phyloP scores from a whole-genome alignment of 1,140 invertebrate genomes.

The Dufourea novaeangliae region DNA sequence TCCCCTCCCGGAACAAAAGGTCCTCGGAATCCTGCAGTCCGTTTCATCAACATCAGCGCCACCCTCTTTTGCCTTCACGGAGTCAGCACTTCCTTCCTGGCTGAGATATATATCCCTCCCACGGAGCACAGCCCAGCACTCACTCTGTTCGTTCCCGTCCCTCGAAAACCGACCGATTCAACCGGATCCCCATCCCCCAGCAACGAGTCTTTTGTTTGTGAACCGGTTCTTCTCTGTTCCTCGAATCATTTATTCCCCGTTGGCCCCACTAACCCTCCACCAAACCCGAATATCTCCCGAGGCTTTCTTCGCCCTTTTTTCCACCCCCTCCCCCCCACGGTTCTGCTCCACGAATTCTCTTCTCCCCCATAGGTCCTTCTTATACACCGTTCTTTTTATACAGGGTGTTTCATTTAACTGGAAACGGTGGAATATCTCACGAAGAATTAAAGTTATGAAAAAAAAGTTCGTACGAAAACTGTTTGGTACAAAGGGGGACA shows the following conservation, averaged over 20 bases:
- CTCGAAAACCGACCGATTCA: conserved; percentile 38
- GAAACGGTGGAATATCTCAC: too few species aligned
- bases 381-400: conserved; percentile 30
- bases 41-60: conserved; percentile 36
- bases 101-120: conserved; percentile 32
- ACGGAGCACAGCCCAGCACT: conserved; percentile 17
- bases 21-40: conserved; percentile 31
- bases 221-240: conserved; percentile 73
- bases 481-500: too few species aligned
- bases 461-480: too few species aligned
- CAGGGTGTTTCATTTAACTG: too few species aligned
- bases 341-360: neutral
- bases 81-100: conserved; percentile 57
- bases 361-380: conserved; percentile 1
- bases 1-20: conserved; percentile 58
- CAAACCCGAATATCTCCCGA: conserved; percentile 10
- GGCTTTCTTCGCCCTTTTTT: conserved; percentile 46
- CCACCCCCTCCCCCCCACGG: conserved; percentile 7
- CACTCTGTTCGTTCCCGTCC: conserved; percentile 20
- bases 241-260: conserved; percentile 76
- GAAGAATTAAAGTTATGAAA: too few species aligned
- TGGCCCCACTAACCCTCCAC: conserved; percentile 16
- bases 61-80: conserved; percentile 27
- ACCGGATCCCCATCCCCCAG: conserved; percentile 48
- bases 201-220: conserved; percentile 74